Evolutionary conservation across 2,113 vertebrate genomes (phyloP).

Genomic region (Neopipo cinnamomea): DNA sequence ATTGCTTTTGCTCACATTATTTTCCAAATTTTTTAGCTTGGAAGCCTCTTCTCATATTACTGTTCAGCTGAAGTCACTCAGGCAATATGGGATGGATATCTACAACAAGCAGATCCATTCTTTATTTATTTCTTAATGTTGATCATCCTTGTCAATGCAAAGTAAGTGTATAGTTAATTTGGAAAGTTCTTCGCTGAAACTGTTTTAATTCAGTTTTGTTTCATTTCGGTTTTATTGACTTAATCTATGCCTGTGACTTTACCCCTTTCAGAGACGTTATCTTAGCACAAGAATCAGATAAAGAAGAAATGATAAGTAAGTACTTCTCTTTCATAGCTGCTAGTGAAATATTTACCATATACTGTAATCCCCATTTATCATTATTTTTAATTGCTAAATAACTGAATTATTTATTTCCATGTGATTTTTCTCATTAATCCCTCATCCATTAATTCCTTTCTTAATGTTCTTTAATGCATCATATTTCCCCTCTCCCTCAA

Average conservation of each 20-base stretch:
- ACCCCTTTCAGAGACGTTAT: constrained; percentile 83
- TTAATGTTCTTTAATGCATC: background rate
- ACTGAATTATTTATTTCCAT: background rate
- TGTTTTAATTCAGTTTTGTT: background rate
- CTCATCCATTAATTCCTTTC: background rate
- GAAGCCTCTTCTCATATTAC: constrained; percentile 91
- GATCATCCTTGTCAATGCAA: constrained; percentile 98
- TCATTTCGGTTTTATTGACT: constrained; percentile 40
- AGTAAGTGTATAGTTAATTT: constrained; percentile 77
- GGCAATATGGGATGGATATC: constrained; percentile 93
- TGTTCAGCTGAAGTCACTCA: constrained; percentile 89
- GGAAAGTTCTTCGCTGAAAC: background rate
- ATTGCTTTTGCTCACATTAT: constrained; percentile 5
- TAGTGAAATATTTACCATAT: background rate
- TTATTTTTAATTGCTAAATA: background rate
- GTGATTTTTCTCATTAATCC: background rate
- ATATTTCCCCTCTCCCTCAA: background rate
- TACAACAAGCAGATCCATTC: constrained; percentile 95
- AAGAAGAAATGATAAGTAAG: constrained; percentile 92
- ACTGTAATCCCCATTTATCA: background rate
- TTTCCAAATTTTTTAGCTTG: constrained; percentile 78
- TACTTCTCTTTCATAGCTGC: constrained; percentile 28
- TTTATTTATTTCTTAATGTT: constrained; percentile 98
- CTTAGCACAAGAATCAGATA: constrained; percentile 84
- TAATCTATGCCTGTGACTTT: constrained; percentile 40